Conservation (phyloP, 2,888 invertebrate genomes). For the Latheticus oryzae region DNA sequence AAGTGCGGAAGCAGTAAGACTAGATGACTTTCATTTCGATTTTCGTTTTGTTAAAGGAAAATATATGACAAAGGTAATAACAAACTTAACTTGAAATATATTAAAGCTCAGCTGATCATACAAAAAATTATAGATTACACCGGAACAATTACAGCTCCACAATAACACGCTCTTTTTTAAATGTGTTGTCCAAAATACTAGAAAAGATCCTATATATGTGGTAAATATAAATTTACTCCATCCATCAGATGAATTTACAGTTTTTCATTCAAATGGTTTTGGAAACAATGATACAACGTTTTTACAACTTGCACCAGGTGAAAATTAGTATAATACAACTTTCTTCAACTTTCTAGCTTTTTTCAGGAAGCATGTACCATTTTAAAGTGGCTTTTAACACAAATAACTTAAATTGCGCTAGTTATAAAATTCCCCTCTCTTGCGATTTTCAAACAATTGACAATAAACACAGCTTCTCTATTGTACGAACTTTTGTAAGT, state of each 20-base stretch:
- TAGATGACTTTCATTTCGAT: slow-evolving; percentile 29
- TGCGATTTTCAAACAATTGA: slow-evolving; percentile 63
- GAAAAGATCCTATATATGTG: slow-evolving; percentile 44
- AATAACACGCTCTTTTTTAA: slow-evolving; percentile 48
- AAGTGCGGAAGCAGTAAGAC: slow-evolving; percentile 33
- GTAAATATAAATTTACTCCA: slow-evolving; percentile 47
- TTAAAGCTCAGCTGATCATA: not conserved
- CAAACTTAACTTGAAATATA: slow-evolving; percentile 8
- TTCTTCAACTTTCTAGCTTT: slow-evolving; percentile 6
- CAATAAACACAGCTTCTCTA: slow-evolving; percentile 55
- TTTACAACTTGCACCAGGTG: slow-evolving; percentile 16
- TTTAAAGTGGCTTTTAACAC: slow-evolving; percentile 54
- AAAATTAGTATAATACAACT: too few species aligned
- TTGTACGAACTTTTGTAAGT: slow-evolving; percentile 67
- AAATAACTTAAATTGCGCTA: slow-evolving; percentile 60
- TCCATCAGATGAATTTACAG: slow-evolving; percentile 38
- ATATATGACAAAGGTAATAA: slow-evolving; percentile 47
- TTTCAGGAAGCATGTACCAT: too few species aligned
- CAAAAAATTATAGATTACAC: slow-evolving; percentile 46
- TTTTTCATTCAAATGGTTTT: not conserved
- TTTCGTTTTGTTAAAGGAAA: slow-evolving; percentile 45
- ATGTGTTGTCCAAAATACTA: slow-evolving; percentile 50
- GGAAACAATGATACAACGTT: slow-evolving; percentile 32
- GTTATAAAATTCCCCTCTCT: slow-evolving; percentile 67
- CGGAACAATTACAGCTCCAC: slow-evolving; percentile 42